Percentiles rank a stretch among this genome's conserved stretches.
Conservation (phyloP, 1,140 invertebrate species). For the Eubasilissa regina region DNA sequence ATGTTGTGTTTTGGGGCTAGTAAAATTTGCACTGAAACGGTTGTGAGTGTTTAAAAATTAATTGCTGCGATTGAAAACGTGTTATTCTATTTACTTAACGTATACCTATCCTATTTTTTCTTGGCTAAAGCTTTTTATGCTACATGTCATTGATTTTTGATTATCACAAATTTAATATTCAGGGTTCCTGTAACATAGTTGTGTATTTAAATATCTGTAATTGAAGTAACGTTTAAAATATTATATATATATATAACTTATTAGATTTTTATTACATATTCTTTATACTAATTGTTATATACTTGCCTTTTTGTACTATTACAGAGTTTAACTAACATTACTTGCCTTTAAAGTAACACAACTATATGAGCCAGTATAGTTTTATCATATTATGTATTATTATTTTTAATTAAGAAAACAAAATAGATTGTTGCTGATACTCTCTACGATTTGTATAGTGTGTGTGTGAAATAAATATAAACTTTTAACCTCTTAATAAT, state of each 20-base stretch:
- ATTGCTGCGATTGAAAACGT: neutral
- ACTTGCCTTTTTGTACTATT: neutral
- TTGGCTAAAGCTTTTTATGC: neutral
- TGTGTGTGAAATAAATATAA: too few relatives aligned
- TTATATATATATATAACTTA: slow-evolving; percentile 8
- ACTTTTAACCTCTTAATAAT: too few relatives aligned
- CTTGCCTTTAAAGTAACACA: slow-evolving; percentile 3
- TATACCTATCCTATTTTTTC: neutral
- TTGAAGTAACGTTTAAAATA: slow-evolving; percentile 6
- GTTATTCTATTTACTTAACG: neutral
- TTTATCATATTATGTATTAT: neutral
- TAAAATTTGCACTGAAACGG: neutral
- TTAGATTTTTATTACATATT: neutral
- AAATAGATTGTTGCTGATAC: too few relatives aligned
- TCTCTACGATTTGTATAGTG: too few relatives aligned
- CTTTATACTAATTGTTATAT: neutral
- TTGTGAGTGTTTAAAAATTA: slow-evolving; percentile 7
- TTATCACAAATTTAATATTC: neutral
- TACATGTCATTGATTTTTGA: neutral
- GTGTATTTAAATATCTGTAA: neutral
- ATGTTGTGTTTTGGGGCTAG: neutral
- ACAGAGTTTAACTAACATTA: slow-evolving; percentile 2
- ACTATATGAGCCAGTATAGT: neutral
- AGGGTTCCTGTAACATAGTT: slow-evolving; percentile 8
- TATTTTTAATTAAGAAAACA: too few relatives aligned